Base-by-base conservation (phyloP, 2,113 vertebrate species). In the Thomomys bottae region DNA sequence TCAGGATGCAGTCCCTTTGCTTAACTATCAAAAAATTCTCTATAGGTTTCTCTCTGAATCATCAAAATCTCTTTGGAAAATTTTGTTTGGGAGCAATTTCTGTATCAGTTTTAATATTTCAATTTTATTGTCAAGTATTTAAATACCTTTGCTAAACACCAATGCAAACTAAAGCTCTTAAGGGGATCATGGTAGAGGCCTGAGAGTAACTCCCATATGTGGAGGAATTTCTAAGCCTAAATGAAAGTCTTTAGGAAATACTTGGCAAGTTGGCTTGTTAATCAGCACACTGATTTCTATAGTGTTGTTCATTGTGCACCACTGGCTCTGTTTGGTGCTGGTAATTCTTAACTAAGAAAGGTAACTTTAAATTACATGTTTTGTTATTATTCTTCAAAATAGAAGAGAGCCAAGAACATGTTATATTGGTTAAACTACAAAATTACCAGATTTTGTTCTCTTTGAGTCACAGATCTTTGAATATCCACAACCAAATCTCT, bases 91-190 rank as follows among this genome's bases (percentile, higher is more conserved):
- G 67, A 66, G 49, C 42, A 95, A 95, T 90, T 61, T 68, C 77
- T 88, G 76, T 94, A 92, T 96, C 90, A 93, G 67, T 95, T 96
- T 88, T 94, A 84, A 76, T 84, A 93, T 92, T 96, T 96, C 95
- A 97, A 97, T 95, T 96, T 85, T 95, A 89, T 95, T 96, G 78
- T 70, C 87, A 95, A 96, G 92, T 95, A 95, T 79, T 90, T 95
- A 87, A 94, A 87, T 95, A 89, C 81, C 92, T 91, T 87, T 93
- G 92, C 94, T 93, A 91, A 95, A 81, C 91, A 86, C 75, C 36
- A 38, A 82, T 40, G 72, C 83, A 91, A 92, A 66, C 80, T 78
- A n/a, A 93, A 72, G 77, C 73, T 95, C 90, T 94, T 95, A 94
- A 83, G 89, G 84, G 49, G 71, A 95, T 95, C 94, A 93, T 78